Evolutionary conservation across 2,797 vertebrate genomes (phyloP).

Genomic region (Melopsittacus undulatus): DNA sequence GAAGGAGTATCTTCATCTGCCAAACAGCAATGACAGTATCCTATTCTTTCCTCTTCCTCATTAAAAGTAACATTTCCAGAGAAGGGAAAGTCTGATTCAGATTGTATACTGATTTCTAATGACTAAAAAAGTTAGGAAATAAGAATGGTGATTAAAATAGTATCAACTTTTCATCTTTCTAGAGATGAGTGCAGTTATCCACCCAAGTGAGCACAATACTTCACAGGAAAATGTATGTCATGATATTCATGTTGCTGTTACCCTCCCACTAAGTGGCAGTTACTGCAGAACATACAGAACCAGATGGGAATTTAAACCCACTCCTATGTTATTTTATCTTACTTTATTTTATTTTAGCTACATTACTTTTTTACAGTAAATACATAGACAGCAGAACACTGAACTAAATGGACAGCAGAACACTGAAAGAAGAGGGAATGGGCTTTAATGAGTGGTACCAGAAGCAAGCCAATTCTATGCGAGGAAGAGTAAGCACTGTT

Average conservation of each 20-base stretch:
- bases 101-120: neutral
- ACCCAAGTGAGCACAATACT: neutral
- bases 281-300: neutral
- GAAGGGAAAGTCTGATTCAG: constrained; percentile 8
- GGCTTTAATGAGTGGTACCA: neutral
- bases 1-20: neutral
- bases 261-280: neutral
- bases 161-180: neutral
- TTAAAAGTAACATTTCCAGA: neutral
- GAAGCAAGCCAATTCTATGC: neutral
- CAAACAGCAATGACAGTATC: neutral
- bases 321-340: neutral
- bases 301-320: neutral
- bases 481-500: neutral
- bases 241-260: neutral
- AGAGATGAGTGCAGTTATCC: neutral
- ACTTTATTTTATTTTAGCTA: neutral
- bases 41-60: constrained; percentile 11
- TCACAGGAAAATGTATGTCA: neutral
- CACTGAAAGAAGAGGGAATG: neutral
- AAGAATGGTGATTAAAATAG: neutral
- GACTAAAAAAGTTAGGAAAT: constrained; percentile 1
- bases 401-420: neutral
- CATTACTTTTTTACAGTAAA: neutral
- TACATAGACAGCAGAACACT: neutral